Percentiles rank a stretch among this genome's conserved stretches.
phyloP scores from a whole-genome alignment of 2,113 vertebrate genomes.

The Brachyistius frenatus region DNA sequence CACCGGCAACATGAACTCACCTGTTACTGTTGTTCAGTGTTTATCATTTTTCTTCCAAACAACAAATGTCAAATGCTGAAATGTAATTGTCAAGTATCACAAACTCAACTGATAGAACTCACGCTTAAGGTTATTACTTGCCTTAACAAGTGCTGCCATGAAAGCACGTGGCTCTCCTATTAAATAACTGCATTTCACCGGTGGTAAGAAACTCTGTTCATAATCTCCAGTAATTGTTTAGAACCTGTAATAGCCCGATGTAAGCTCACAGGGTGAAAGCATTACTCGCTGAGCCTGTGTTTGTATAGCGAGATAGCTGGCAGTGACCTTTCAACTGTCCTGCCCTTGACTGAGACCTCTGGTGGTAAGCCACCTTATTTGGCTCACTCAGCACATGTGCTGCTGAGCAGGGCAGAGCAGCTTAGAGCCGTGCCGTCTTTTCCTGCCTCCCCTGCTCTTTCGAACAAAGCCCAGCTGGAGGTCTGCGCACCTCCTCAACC shows the following conservation, averaged over 20 bases:
- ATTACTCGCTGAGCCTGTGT: slow-evolving; percentile 59
- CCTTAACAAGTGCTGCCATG: not conserved
- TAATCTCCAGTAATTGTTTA: slow-evolving; percentile 4
- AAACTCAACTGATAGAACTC: not conserved
- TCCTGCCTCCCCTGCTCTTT: slow-evolving; percentile 61
- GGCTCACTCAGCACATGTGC: slow-evolving; percentile 84
- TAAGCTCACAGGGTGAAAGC: slow-evolving; percentile 59
- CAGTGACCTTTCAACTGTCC: slow-evolving; percentile 82
- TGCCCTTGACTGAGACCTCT: slow-evolving; percentile 84
- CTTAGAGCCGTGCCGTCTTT: slow-evolving; percentile 75
- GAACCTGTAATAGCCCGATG: slow-evolving; percentile 28
- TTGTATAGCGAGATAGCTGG: slow-evolving; percentile 70
- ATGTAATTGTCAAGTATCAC: slow-evolving; percentile 52
- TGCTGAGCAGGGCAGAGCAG: slow-evolving; percentile 81
- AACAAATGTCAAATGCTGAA: not conserved
- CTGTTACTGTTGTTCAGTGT: no score
- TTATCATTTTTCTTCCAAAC: no score
- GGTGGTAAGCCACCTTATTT: slow-evolving; percentile 81
- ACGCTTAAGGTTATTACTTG: no score
- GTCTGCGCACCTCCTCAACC: slow-evolving; percentile 59
- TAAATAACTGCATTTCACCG: not conserved
- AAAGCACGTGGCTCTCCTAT: not conserved
- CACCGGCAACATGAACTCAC: slow-evolving; percentile 25
- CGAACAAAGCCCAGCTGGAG: slow-evolving; percentile 48
- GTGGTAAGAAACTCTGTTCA: not conserved